Conservation (phyloP, 2,797 vertebrate genomes). For the Setipinna tenuifilis region DNA sequence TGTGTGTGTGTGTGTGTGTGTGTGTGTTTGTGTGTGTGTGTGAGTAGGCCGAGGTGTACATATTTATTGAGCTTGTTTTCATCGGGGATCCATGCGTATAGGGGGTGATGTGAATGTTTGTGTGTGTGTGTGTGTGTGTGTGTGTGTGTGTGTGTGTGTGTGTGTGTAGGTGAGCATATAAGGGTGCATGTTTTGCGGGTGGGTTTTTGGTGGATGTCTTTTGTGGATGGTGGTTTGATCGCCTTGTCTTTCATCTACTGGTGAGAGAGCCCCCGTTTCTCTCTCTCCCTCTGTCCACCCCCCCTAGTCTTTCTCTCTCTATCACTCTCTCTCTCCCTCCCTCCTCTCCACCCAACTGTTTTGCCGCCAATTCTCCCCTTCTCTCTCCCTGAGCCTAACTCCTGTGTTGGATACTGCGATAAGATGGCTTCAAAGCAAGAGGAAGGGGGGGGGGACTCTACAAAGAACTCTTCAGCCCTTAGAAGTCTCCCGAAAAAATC, state of each 20-base stretch:
- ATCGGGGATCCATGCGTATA: background rate
- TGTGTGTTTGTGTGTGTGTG: background rate
- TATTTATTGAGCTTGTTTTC: background rate
- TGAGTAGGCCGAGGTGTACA: background rate
- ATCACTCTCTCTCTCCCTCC: conserved; percentile 17
- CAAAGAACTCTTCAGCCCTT: conserved; percentile 40
- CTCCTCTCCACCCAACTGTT: conserved; percentile 27
- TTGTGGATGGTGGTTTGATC: background rate
- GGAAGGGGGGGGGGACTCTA: conserved; percentile 17
- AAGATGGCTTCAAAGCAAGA: conserved; percentile 38
- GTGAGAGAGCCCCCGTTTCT: background rate
- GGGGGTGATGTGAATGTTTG: background rate
- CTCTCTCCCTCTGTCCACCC: background rate
- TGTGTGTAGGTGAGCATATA: background rate
- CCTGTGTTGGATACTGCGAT: conserved; percentile 25
- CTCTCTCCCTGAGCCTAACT: conserved; percentile 29
- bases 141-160: background rate
- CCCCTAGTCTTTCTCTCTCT: background rate
- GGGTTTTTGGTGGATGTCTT: background rate
- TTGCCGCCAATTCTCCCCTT: conserved; percentile 27
- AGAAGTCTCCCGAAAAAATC: conserved; percentile 35
- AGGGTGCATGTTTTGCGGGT: background rate
- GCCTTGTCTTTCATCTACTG: conserved; percentile 10
- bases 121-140: background rate
- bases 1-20: background rate